A percentile compares a stretch with the other conserved stretches of the same genome.
Evolutionary conservation across 2,113 vertebrate genomes (phyloP).

Genomic region (Anser brachyrhynchus): DNA sequence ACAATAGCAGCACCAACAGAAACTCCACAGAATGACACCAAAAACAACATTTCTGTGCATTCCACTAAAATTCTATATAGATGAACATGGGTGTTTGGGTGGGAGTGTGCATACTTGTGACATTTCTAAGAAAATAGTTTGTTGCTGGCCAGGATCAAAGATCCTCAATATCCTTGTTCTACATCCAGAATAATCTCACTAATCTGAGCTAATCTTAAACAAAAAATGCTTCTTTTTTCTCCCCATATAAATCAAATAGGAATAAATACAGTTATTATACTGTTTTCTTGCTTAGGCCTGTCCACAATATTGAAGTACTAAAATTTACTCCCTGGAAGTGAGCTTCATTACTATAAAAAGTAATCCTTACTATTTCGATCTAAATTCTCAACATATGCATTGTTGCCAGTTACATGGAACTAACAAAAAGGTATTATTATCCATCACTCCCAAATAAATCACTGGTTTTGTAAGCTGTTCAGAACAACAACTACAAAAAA

Average conservation of each 20-base stretch:
- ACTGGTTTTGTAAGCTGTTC: neutral
- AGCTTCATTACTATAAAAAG: neutral
- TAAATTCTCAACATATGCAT: neutral
- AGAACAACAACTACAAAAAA: neutral
- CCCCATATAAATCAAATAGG: neutral
- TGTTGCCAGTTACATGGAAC: neutral
- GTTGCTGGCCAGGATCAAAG: neutral
- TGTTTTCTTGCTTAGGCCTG: neutral
- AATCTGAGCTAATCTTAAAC: neutral
- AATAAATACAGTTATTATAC: neutral
- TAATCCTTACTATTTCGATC: neutral
- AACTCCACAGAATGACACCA: neutral
- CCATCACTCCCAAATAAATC: neutral
- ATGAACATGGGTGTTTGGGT: neutral
- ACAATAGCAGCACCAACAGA: neutral
- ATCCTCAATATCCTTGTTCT: neutral
- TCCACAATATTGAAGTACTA: neutral
- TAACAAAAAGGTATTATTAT: neutral
- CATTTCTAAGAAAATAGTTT: neutral
- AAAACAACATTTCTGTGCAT: neutral
- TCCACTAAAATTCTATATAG: neutral
- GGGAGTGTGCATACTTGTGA: neutral
- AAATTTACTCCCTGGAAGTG: neutral
- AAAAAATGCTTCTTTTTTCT: neutral
- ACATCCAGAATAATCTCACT: neutral